Evolutionary conservation across 2,797 vertebrate species (phyloP).

Genomic region (Megaceryle alcyon): DNA sequence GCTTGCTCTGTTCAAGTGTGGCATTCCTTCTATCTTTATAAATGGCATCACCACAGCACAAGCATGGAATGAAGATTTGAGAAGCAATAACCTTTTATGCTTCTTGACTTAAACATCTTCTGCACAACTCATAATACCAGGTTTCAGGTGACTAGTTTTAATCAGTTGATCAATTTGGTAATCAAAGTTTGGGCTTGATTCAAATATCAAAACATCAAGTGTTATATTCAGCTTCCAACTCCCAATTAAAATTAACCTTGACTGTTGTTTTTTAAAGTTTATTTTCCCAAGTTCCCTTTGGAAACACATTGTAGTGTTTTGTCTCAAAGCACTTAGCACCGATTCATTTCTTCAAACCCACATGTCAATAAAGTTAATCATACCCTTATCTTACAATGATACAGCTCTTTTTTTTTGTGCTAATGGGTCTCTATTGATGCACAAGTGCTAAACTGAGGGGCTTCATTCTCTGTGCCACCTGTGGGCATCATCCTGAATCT

Average conservation of each 20-base stretch:
- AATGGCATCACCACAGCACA: background rate
- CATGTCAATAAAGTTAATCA: background rate
- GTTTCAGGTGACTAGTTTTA: constrained; percentile 48
- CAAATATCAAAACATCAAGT: background rate
- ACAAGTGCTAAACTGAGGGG: background rate
- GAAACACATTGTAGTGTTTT: background rate
- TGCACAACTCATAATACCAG: background rate
- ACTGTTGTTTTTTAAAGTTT: background rate
- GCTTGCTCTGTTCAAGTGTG: background rate
- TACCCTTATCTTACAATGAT: background rate
- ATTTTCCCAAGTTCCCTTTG: constrained; percentile 19
- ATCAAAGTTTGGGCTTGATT: constrained; percentile 29
- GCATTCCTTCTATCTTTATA: constrained; percentile 9
- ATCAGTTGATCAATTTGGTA: constrained; percentile 9
- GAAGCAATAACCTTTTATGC: constrained; percentile 14
- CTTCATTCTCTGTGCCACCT: background rate
- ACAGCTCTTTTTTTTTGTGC: background rate
- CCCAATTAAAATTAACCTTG: background rate
- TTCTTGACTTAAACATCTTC: constrained; percentile 28
- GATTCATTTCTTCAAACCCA: constrained; percentile 1
- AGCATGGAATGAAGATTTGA: constrained; percentile 9
- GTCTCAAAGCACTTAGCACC: background rate
- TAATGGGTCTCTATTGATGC: background rate
- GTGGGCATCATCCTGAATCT: background rate
- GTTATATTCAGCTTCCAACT: background rate